These are phyloP conservation scores for Erebia palarica DNA, from an alignment of 2,888 invertebrate genomes.

Conservation along the genomic window DNA sequence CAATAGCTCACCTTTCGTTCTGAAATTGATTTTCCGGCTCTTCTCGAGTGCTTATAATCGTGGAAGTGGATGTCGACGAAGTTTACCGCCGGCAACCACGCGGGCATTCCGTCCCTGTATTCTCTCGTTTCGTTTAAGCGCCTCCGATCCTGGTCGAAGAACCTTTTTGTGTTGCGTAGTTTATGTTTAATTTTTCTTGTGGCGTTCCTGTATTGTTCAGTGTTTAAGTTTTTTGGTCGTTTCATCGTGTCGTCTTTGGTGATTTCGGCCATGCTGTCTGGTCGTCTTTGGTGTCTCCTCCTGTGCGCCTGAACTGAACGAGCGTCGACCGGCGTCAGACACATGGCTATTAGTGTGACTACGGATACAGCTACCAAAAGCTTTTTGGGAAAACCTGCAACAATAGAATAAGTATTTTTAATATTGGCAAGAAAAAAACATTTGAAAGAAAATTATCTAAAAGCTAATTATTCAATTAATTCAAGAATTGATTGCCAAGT, in stretches of 20 bases:
- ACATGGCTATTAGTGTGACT: conserved; percentile 72
- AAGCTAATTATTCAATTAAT: conserved; percentile 2
- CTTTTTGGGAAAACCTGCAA: conserved; percentile 80
- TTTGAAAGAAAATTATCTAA: background rate
- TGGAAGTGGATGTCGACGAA: conserved; percentile 71
- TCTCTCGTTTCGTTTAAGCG: conserved; percentile 63
- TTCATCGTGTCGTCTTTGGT: conserved; percentile 58
- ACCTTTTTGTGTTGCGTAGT: conserved; percentile 63
- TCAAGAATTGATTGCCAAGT: background rate
- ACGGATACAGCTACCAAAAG: conserved; percentile 77
- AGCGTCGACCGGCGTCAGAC: conserved; percentile 67
- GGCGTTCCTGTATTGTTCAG: conserved; percentile 61
- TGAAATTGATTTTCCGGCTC: conserved; percentile 55
- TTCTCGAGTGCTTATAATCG: conserved; percentile 54
- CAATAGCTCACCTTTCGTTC: conserved; percentile 66
- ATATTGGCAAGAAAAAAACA: background rate
- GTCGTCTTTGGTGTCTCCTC: conserved; percentile 62
- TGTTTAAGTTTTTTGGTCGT: conserved; percentile 52
- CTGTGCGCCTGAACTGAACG: conserved; percentile 58
- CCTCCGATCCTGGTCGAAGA: conserved; percentile 61
- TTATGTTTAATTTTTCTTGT: conserved; percentile 67
- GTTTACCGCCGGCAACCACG: conserved; percentile 72
- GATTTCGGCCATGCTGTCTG: conserved; percentile 52
- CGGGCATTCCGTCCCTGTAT: conserved; percentile 68
- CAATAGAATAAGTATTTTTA: conserved; percentile 48